A percentile compares a stretch with the other conserved stretches of the same genome.
Evolutionary conservation across 2,797 vertebrate species (phyloP).

Genomic region (Steatocranus sp.): DNA sequence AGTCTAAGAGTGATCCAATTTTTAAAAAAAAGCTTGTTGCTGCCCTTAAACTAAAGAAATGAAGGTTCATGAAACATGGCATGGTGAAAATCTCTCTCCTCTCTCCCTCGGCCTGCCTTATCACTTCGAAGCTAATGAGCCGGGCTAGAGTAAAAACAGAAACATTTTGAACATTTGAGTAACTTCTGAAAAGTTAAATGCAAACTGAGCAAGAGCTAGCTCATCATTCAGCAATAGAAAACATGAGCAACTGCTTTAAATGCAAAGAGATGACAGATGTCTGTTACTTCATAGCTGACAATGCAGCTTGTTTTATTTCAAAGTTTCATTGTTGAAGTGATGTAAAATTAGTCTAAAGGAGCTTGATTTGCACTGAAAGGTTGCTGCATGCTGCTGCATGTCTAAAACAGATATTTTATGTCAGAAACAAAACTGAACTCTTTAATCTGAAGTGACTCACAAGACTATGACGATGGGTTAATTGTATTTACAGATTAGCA

Average conservation of each 20-base stretch:
- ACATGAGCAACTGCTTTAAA: background rate
- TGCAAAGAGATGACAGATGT: background rate
- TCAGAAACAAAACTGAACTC: background rate
- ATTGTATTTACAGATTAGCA: background rate
- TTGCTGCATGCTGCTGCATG: background rate
- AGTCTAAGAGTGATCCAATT: background rate
- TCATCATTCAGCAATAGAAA: background rate
- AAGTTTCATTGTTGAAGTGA: background rate
- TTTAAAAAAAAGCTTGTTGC: background rate
- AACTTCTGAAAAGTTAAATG: background rate
- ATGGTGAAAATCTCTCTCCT: background rate
- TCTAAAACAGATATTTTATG: background rate
- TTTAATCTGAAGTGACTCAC: background rate
- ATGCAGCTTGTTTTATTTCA: background rate
- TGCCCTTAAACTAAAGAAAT: background rate
- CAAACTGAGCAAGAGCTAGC: background rate
- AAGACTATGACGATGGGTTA: background rate
- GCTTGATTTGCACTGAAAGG: background rate
- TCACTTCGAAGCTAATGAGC: background rate
- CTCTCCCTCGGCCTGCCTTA: background rate
- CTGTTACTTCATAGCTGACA: background rate
- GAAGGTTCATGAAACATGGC: background rate
- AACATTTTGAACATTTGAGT: background rate
- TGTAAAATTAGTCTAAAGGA: background rate
- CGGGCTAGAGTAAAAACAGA: background rate